Conservation (phyloP, 64 coral and sea anemone genomes). For the Actinia tenebrosa region DNA sequence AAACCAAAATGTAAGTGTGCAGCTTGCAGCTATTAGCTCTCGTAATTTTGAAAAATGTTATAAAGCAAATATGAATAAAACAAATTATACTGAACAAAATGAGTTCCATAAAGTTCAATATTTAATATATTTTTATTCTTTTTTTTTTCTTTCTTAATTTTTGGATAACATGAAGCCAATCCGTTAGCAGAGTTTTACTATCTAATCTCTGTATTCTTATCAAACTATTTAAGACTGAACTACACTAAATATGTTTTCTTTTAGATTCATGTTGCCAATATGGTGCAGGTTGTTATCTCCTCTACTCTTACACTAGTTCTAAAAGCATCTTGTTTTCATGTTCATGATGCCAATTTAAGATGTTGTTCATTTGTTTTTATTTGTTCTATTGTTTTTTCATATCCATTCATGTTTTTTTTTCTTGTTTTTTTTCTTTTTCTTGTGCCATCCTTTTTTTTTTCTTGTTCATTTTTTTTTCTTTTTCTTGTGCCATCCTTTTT, state of each 20-base stretch:
- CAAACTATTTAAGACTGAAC: no score
- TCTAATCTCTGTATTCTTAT: background rate
- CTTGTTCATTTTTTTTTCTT: background rate
- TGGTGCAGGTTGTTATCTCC: no score
- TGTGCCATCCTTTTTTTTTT: background rate
- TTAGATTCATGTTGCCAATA: background rate
- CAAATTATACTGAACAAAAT: background rate
- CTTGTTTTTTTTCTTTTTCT: background rate
- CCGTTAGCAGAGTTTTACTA: background rate
- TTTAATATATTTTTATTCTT: background rate
- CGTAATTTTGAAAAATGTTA: no score
- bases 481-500: no score
- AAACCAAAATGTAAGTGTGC: no score
- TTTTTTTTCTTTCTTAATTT: background rate
- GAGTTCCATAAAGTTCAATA: background rate
- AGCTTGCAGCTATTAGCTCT: no score
- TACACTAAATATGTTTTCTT: background rate
- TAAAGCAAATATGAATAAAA: no score
- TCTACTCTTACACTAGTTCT: no score
- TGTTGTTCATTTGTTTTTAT: background rate
- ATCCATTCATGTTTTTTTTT: background rate
- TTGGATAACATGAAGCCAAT: constrained; percentile 3
- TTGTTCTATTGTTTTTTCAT: background rate
- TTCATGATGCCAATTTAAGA: constrained; percentile 6
- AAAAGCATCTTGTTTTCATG: background rate